These are phyloP conservation scores for Falcaria lacertinaria DNA, from an alignment of 2,888 invertebrate genomes.

Conservation along the genomic window DNA sequence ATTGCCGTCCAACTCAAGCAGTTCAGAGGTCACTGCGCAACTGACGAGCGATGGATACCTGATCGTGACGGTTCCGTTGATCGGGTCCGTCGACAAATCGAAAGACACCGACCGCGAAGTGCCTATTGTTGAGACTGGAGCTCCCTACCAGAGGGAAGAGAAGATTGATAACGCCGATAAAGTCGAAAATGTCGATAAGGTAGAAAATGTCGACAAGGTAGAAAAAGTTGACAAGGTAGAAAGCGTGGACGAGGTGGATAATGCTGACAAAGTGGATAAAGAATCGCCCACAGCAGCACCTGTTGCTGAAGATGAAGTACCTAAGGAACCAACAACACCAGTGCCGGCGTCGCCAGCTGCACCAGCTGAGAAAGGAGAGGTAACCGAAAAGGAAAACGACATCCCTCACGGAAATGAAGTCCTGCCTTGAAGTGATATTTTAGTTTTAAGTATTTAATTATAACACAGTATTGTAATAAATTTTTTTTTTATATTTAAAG, in stretches of 20 bases:
- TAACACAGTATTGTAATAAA: conserved; percentile 73
- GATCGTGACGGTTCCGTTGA: conserved; percentile 51
- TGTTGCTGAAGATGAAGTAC: conserved; percentile 32
- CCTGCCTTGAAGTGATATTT: conserved; percentile 60
- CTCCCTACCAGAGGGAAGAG: conserved; percentile 37
- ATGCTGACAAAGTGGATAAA: background rate
- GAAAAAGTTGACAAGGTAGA: conserved; percentile 9
- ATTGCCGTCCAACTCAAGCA: conserved; percentile 56
- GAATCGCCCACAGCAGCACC: conserved; percentile 1
- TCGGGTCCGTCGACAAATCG: conserved; percentile 26
- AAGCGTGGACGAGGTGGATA: conserved; percentile 7
- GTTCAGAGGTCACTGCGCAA: conserved; percentile 52
- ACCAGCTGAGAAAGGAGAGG: conserved; percentile 26
- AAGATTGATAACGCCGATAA: conserved; percentile 12
- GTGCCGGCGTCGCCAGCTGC: background rate
- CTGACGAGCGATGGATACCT: conserved; percentile 51
- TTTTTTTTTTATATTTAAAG: conserved; percentile 49
- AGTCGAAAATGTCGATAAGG: conserved; percentile 9
- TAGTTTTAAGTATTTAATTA: conserved; percentile 60
- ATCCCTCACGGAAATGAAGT: conserved; percentile 63
- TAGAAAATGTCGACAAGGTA: background rate
- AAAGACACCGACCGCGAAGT: conserved; percentile 50
- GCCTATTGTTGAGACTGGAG: conserved; percentile 50
- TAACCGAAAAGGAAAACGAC: conserved; percentile 56
- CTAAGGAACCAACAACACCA: conserved; percentile 53